phyloP scores from a whole-genome alignment of 2,113 vertebrate genomes.

The Coptodon rendalli region DNA sequence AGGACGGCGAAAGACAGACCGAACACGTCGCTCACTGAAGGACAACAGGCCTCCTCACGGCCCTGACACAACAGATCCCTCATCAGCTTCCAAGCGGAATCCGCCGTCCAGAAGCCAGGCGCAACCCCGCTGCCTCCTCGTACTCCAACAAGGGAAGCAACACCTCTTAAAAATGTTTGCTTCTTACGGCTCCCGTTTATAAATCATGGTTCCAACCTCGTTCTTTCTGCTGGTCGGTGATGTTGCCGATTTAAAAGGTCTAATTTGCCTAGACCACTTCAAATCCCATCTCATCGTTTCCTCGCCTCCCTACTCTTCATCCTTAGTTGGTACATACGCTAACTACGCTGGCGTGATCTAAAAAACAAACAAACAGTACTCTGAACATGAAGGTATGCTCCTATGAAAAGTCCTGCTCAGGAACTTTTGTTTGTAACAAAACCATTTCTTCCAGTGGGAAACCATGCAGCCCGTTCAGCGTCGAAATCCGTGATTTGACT shows the following conservation, averaged over 20 bases:
- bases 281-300: conserved; percentile 28
- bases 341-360: rapidly evolving
- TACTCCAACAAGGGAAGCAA: not conserved
- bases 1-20: not conserved
- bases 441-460: not conserved
- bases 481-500: conserved; percentile 1
- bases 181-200: not conserved
- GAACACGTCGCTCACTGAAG: not conserved
- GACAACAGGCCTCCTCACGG: conserved; percentile 14
- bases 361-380: not conserved
- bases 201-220: not conserved
- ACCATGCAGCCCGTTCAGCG: not conserved
- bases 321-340: not conserved
- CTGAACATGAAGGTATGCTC: not conserved
- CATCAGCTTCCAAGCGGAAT: conserved; percentile 10
- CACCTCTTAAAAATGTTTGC: not conserved
- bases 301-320: not conserved
- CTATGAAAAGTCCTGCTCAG: not conserved
- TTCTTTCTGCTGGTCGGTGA: not conserved
- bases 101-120: not conserved
- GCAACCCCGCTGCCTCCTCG: not conserved
- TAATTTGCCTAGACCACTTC: conserved; percentile 22
- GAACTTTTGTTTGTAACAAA: not conserved
- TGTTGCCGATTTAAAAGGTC: not conserved
- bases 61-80: conserved; percentile 18